Conservation (phyloP, 2,888 invertebrate genomes). For the Adela reaumurella region DNA sequence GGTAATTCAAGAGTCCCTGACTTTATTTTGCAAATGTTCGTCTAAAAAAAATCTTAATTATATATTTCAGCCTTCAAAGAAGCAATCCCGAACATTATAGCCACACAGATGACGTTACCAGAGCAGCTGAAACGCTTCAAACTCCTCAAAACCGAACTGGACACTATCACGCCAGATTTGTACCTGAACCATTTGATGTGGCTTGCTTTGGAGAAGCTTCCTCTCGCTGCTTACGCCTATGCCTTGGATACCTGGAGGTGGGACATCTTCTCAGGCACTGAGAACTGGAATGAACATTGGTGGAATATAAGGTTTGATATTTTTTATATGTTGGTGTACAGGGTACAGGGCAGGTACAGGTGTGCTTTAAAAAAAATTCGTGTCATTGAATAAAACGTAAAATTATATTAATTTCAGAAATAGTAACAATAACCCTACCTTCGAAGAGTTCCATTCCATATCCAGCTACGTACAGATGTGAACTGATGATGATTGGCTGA, state of each 20-base stretch:
- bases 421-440: too few species aligned
- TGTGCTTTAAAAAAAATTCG: too few species aligned
- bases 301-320: conserved; percentile 46
- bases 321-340: too few species aligned
- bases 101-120: conserved; percentile 55
- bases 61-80: conserved; percentile 61
- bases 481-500: too few species aligned
- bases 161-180: conserved; percentile 31
- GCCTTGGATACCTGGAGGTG: conserved; percentile 45
- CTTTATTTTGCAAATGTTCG: too few species aligned
- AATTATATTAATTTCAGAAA: too few species aligned
- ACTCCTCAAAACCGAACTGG: conserved; percentile 29
- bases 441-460: too few species aligned
- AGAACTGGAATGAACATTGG: conserved; percentile 44
- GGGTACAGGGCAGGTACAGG: too few species aligned
- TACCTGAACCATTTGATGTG: conserved; percentile 38
- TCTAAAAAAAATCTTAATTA: background rate
- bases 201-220: conserved; percentile 42
- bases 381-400: too few species aligned
- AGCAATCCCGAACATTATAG: conserved; percentile 60
- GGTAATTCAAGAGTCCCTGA: too few species aligned
- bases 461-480: too few species aligned
- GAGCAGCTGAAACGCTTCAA: conserved; percentile 41
- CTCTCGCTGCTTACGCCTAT: conserved; percentile 42
- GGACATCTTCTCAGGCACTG: conserved; percentile 34